Base-by-base conservation (phyloP, 2,888 invertebrate species). In the Coronaproctus castanopsis region DNA sequence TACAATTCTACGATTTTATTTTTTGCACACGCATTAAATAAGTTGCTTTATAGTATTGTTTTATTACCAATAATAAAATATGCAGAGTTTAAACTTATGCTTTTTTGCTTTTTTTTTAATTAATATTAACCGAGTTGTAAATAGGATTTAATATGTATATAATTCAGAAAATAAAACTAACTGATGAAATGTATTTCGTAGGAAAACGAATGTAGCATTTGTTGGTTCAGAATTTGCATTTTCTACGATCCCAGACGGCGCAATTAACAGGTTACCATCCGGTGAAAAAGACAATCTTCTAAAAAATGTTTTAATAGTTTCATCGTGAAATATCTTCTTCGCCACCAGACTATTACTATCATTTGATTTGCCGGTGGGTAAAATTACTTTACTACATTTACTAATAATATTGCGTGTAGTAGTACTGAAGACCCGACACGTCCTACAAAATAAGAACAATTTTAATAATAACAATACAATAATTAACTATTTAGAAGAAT, bases 281-380 rank as follows among this genome's bases (percentile, higher is more conserved):
- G 93, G 91, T 22, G 90, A 87, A 70, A 92, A 98, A 54, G 83
- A 79, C 23, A 96, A 72, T 48, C 97, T 77, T 52, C 98, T 78
- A 70, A 89, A 95, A 73, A 91, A 98, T 0, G 96, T 90, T 71
- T 91, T 88, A 64, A 93, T 76, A 0, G 92, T 92, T 70, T 93
- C 93, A 67, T 95, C 93, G 67, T 91, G 86, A 72, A 85, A 95
- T 53, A 91, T 75, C 48, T 85, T 22, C 80, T 18, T 58, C 50
- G 56, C 54, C 8, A 56, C 24, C 50, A 56, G 48, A 52, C 60
- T 58, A 1, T 53, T 21, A 23, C 55, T 49, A 3, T 48, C 10
- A 50, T 61, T 59, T 58, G 49, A 56, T 1, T 52, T 51, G 36
- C 57, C 8, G 49, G 60, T 14, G 8, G 59, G 59, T 36, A 59